Conservation (phyloP, 2,888 invertebrate genomes). For the Pomacea canaliculata region DNA sequence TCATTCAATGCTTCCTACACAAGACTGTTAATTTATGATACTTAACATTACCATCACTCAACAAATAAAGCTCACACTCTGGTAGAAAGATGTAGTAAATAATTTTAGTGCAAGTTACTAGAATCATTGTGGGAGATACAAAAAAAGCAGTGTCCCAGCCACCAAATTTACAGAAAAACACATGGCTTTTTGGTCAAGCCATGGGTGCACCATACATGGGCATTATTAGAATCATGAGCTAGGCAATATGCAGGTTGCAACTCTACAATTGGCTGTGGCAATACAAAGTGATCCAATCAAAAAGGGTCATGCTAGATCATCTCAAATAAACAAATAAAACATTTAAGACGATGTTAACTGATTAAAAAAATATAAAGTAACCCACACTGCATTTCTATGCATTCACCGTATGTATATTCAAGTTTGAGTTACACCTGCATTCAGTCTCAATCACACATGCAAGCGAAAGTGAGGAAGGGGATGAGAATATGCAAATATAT, state of each 20-base stretch:
- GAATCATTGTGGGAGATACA: not conserved
- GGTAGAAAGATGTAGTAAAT: not conserved
- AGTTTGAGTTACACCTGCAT: too few species aligned
- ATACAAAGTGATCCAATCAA: slow-evolving; percentile 7
- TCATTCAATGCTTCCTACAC: slow-evolving; percentile 21
- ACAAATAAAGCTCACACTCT: slow-evolving; percentile 17
- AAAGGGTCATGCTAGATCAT: slow-evolving; percentile 19
- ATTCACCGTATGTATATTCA: not conserved
- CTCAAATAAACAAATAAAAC: slow-evolving; percentile 7
- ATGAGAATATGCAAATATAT: too few species aligned
- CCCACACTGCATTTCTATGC: slow-evolving; percentile 3
- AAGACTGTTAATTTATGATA: slow-evolving; percentile 17
- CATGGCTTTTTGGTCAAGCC: slow-evolving; percentile 1
- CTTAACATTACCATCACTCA: slow-evolving; percentile 9
- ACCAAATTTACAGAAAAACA: slow-evolving; percentile 11
- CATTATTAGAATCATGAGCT: slow-evolving; percentile 8
- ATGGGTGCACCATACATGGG: slow-evolving; percentile 1
- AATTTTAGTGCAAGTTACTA: slow-evolving; percentile 14
- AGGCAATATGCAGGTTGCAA: slow-evolving; percentile 22
- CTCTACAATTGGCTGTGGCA: slow-evolving; percentile 4
- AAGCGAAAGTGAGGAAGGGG: too few species aligned
- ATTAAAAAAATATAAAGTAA: not conserved
- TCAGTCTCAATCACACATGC: too few species aligned
- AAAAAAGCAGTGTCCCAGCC: slow-evolving; percentile 17
- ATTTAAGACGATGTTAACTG: not conserved